Evolutionary conservation across 2,113 vertebrate genomes (phyloP), one percentile per base, ranked within the genome.

Genomic region (Lontra canadensis): DNA sequence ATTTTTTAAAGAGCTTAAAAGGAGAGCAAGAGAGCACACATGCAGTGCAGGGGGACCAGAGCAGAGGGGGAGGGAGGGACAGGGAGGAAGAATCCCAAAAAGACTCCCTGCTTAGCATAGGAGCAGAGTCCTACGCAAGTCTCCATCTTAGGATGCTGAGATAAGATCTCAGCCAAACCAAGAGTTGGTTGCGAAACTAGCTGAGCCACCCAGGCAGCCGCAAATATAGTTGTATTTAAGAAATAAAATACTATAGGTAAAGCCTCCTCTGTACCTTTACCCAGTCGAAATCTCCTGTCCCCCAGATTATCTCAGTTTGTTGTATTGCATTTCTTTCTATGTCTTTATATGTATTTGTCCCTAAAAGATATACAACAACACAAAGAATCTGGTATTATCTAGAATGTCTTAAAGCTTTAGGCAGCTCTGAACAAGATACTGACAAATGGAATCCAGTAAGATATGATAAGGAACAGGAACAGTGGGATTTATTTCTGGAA

Each of bases 371-470:
- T 17, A 47, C 52, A 73, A 71, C 61, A 71, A n/a, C 47, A 71
- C 44, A 25, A 15, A 65, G 34, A 63, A 73, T 21, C 17, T 65
- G 55, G 13, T 71, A 42, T 82, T 84, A 15, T 71, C 83, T 85
- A 44, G 61, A 55, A 39, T 52, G 29, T 84, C 90, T 83, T 90
- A 90, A 90, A 76, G 47, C n/a, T 94, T 88, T 83, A 79, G 83
- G 12, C 20, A 57, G 21, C 36, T 31, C 49, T 63, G 44, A 36
- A 52, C 61, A 23, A 95, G 90, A 57, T 91, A 52, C 25, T 88
- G 78, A 86, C 13, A 86, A 52, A n/a, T 47, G 31, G 76, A 79
- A 79, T 79, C 31, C 31, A n/a, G 47, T 29, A 79, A 79, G 18
- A 52, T n/a, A 79, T 79, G 21, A 23, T 52, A 52, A n/a, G 76